Conservation (phyloP, 53 echinoderm and acorn worm species). For the Paracentrotus lividus region DNA sequence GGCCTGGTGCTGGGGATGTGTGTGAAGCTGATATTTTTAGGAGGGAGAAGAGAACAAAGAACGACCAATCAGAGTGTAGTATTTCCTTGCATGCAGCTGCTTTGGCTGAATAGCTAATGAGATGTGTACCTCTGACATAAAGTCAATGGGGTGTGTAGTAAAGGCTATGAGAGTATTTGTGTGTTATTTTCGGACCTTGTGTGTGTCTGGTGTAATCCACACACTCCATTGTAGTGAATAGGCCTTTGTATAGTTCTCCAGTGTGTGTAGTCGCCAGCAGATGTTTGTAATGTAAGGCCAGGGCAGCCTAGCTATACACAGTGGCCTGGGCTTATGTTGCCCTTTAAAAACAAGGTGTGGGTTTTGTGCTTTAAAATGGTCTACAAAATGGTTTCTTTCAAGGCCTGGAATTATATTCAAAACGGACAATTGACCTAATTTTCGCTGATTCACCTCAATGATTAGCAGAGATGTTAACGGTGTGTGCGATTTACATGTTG, state of each 20-base stretch:
- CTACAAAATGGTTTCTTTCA: constrained; percentile 62
- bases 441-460: constrained; percentile 34
- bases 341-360: constrained; percentile 71
- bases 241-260: constrained; percentile 60
- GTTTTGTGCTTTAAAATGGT: constrained; percentile 45
- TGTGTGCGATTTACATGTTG: background rate
- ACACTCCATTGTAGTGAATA: constrained; percentile 68
- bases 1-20: constrained; percentile 72
- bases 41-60: constrained; percentile 81
- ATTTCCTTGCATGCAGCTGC: constrained; percentile 62
- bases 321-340: constrained; percentile 34
- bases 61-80: constrained; percentile 75
- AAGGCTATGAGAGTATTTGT: constrained; percentile 23
- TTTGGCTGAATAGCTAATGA: constrained; percentile 55
- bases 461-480: background rate
- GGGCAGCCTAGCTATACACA: constrained; percentile 52
- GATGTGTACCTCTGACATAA: constrained; percentile 54
- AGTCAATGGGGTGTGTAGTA: constrained; percentile 57
- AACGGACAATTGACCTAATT: constrained; percentile 36
- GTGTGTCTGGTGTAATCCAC: constrained; percentile 18
- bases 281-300: constrained; percentile 49
- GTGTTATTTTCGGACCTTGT: constrained; percentile 38
- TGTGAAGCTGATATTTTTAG: constrained; percentile 71
- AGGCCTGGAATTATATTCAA: constrained; percentile 56
- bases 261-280: constrained; percentile 56